Evolutionary conservation across 2,113 vertebrate species (phyloP), one percentile per base, ranked within the genome.

Genomic region (Pseudorhombus dupliciocellatus): DNA sequence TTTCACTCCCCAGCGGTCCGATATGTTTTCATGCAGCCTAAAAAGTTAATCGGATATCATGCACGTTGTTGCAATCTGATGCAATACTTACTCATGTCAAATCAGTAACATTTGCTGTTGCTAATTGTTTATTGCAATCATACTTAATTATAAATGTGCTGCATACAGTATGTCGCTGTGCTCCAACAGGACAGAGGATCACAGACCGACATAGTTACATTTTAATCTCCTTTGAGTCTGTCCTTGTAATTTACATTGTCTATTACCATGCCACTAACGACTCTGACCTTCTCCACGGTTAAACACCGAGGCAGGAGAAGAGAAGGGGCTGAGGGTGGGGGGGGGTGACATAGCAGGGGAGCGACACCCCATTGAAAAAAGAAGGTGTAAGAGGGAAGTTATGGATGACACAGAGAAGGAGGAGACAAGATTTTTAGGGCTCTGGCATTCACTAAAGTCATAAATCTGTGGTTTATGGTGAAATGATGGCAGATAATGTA

Each of bases 381-480:
- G 53, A 0, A 31, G 62, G 28, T 0, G 30, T 55, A 69, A 57
- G 34, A 74, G 69, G 66, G 84, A 83, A 84, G 79, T 83, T 87
- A 72, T 75, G 48, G 61, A 79, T 68, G 79, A 81, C 79, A 78
- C 67, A 68, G 80, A 79, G 60, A 76, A 75, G 80, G 63, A 63
- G 73, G 59, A 76, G 84, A 87, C 69, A 73, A 68, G 86, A 71
- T 78, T 90, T 92, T 92, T 88, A 87, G 68, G 56, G 74, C 72
- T 61, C 64, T 90, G 89, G 88, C 89, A 92, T 92, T 92, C 84
- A 84, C 77, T 75, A 37, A 73, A 83, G 79, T 81, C 70, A 66
- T 92, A 89, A 92, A 90, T 92, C 87, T 87, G 74, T 34, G 77
- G 20, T 89, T 92, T 91, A 92, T 91, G 78, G 88, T 79, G 81